A percentile compares a stretch with the other conserved stretches of the same genome.
Evolutionary conservation across 2,113 vertebrate species (phyloP).

Genomic region (Pandion haliaetus): DNA sequence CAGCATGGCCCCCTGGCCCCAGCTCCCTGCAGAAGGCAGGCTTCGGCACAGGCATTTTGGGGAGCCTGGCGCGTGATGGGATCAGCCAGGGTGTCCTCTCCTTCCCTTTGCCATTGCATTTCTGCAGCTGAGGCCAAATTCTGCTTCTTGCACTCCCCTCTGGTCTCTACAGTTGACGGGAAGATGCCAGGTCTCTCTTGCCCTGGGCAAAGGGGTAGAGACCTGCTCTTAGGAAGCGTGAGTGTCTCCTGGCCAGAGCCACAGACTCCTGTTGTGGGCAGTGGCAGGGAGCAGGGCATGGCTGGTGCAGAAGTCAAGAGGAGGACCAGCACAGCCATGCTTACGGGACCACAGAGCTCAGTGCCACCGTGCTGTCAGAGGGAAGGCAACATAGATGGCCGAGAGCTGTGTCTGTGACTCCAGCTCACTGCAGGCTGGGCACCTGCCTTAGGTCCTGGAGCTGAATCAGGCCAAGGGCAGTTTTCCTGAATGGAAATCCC

Average conservation of each 20-base stretch:
- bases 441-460: not conserved
- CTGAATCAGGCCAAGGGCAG: not conserved
- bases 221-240: not conserved
- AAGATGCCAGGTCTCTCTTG: not conserved
- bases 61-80: not conserved
- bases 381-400: not conserved
- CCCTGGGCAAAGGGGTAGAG: not conserved
- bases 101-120: not conserved
- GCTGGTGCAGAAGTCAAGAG: not conserved
- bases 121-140: not conserved
- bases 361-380: not conserved
- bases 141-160: not conserved
- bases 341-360: not conserved
- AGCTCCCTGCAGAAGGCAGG: not conserved
- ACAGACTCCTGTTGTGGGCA: not conserved
- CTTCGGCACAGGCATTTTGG: not conserved
- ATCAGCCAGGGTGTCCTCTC: not conserved
- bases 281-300: not conserved
- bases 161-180: not conserved
- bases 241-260: not conserved
- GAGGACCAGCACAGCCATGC: not conserved
- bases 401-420: not conserved
- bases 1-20: fast-evolving
- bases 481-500: not conserved
- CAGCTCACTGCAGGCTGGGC: not conserved